These are phyloP conservation scores for Agapornis canus DNA, from an alignment of 2,797 vertebrate genomes.

Conservation along the genomic window DNA sequence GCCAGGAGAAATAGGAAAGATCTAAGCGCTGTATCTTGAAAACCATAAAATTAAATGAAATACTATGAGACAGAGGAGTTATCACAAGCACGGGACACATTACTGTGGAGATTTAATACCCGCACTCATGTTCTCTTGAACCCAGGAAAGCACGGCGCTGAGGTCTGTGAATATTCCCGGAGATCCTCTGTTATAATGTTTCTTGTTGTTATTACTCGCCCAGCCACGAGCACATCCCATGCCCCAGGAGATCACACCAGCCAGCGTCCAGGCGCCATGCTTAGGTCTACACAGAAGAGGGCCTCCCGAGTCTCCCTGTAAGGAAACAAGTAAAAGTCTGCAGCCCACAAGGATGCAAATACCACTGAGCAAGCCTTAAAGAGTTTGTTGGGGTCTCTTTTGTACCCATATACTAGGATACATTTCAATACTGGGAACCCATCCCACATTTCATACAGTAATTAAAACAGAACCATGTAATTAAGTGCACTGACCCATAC, in stretches of 20 bases:
- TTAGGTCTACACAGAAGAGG: constrained; percentile 83
- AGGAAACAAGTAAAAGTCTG: background rate
- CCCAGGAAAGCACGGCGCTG: constrained; percentile 82
- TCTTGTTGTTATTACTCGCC: constrained; percentile 75
- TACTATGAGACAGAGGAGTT: background rate
- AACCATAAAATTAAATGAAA: background rate
- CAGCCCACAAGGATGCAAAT: background rate
- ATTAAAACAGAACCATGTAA: background rate
- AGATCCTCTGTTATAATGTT: constrained; percentile 77
- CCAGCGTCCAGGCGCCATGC: constrained; percentile 77
- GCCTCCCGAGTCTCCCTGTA: constrained; percentile 89
- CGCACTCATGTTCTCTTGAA: constrained; percentile 74
- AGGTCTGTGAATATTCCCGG: constrained; percentile 89
- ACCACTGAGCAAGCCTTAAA: background rate
- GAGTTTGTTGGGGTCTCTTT: background rate
- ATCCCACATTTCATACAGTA: background rate
- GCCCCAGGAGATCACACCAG: constrained; percentile 89
- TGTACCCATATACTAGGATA: background rate
- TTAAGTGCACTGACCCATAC: background rate
- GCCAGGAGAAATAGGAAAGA: background rate
- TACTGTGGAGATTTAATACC: constrained; percentile 61
- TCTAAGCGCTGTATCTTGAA: background rate
- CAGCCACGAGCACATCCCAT: constrained; percentile 88
- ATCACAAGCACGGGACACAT: background rate
- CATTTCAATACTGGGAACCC: background rate